Percentiles rank a stretch among this genome's conserved stretches.
phyloP scores from a whole-genome alignment of 1,140 invertebrate genomes.

The Drosophila suzukii region DNA sequence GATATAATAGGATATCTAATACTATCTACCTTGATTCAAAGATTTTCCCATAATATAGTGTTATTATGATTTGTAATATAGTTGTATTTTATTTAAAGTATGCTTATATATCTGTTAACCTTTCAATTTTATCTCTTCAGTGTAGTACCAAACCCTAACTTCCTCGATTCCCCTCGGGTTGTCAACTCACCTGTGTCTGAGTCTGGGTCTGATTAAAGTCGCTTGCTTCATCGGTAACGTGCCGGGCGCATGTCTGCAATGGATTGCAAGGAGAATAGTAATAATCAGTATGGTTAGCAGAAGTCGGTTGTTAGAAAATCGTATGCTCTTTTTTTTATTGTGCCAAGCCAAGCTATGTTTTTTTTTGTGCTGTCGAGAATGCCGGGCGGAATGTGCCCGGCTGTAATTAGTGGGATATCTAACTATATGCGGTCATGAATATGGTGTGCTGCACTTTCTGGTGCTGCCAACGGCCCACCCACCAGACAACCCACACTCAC shows the following conservation, averaged over 20 bases:
- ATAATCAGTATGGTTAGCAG: slow-evolving; percentile 48
- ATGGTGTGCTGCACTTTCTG: not conserved
- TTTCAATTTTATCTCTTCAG: too few relatives aligned
- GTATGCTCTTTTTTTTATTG: slow-evolving; percentile 33
- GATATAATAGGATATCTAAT: too few relatives aligned
- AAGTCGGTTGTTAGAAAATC: slow-evolving; percentile 54
- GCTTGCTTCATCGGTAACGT: slow-evolving; percentile 79
- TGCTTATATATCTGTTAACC: too few relatives aligned
- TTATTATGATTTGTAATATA: too few relatives aligned
- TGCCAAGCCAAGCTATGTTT: slow-evolving; percentile 16
- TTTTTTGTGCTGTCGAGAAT: slow-evolving; percentile 40
- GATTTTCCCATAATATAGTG: too few relatives aligned
- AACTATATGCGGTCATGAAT: slow-evolving; percentile 57
- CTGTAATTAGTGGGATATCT: slow-evolving; percentile 70
- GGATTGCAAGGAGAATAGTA: slow-evolving; percentile 53
- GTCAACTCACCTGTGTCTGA: slow-evolving; percentile 74
- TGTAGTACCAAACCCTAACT: too few relatives aligned
- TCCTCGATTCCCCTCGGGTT: slow-evolving; percentile 29
- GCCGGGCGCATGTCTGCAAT: slow-evolving; percentile 74
- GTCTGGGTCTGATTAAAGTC: slow-evolving; percentile 78
- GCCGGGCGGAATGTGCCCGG: slow-evolving; percentile 56
- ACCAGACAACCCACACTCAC: slow-evolving; percentile 43
- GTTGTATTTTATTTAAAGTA: too few relatives aligned
- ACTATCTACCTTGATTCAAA: too few relatives aligned
- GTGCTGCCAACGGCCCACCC: slow-evolving; percentile 27